phyloP scores from a whole-genome alignment of 1,140 invertebrate species.

The Sitobion miscanthi region DNA sequence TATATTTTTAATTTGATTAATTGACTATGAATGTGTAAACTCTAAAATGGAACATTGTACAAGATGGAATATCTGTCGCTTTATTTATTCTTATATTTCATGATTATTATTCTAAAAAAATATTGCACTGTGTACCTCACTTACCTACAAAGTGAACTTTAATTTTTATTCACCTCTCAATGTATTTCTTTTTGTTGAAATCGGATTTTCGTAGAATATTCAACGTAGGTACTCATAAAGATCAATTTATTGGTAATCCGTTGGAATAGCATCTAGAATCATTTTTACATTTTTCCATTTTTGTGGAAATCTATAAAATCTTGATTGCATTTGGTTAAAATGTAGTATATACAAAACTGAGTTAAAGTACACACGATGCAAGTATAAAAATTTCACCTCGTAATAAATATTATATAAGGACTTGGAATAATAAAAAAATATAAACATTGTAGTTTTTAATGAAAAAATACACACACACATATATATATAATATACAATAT shows the following conservation, averaged over 20 bases:
- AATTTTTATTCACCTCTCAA: background rate
- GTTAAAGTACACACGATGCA: background rate
- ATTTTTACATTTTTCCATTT: background rate
- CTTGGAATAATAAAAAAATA: constrained; percentile 19
- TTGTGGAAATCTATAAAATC: background rate
- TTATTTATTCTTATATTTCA: background rate
- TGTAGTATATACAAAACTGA: background rate
- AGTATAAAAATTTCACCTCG: background rate
- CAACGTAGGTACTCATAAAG: background rate
- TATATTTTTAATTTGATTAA: background rate
- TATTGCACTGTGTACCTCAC: background rate
- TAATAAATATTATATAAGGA: background rate
- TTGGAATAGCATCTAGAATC: background rate
- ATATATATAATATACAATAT: background rate
- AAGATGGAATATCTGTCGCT: background rate
- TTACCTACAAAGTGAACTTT: background rate
- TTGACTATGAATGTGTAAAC: background rate
- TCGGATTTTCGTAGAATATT: background rate
- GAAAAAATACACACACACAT: background rate
- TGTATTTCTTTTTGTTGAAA: background rate
- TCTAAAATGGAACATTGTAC: background rate
- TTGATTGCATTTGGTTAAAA: background rate
- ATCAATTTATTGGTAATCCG: background rate
- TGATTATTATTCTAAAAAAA: background rate
- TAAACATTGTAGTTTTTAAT: constrained; percentile 8